phyloP scores from a whole-genome alignment of 2,113 vertebrate genomes.

The Pseudorectes ferrugineus region DNA sequence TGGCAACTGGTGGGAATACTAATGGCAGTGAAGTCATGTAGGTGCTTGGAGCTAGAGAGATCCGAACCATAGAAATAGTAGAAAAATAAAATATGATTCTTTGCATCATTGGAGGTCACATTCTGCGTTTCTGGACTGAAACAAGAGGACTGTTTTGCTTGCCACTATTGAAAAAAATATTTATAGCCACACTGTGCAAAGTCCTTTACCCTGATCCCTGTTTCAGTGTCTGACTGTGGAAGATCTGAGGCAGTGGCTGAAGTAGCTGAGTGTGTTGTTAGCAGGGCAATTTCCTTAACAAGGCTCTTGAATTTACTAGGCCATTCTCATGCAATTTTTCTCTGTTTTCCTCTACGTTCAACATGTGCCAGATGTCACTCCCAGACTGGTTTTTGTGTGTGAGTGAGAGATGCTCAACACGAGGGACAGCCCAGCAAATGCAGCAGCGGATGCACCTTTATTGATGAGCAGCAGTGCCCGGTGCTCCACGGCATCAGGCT shows the following conservation, averaged over 20 bases:
- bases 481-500: not conserved
- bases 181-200: not conserved
- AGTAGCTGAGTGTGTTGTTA: not conserved
- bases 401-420: not conserved
- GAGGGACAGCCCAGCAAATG: not conserved
- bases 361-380: not conserved
- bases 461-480: slow-evolving; percentile 4
- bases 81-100: not conserved
- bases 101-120: not conserved
- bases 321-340: not conserved
- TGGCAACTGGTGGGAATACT: not conserved
- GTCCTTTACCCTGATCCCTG: not conserved
- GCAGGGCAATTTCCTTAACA: not conserved
- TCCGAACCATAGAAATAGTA: not conserved
- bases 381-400: not conserved
- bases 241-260: not conserved
- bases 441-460: not conserved
- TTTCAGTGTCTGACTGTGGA: not conserved
- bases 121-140: not conserved
- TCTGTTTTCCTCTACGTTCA: not conserved
- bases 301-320: not conserved
- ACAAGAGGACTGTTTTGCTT: not conserved
- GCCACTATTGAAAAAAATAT: not conserved
- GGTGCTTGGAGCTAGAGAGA: not conserved
- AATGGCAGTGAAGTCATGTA: not conserved